Conservation (phyloP, 2,888 invertebrate genomes). For the Drosophila picticornis region DNA sequence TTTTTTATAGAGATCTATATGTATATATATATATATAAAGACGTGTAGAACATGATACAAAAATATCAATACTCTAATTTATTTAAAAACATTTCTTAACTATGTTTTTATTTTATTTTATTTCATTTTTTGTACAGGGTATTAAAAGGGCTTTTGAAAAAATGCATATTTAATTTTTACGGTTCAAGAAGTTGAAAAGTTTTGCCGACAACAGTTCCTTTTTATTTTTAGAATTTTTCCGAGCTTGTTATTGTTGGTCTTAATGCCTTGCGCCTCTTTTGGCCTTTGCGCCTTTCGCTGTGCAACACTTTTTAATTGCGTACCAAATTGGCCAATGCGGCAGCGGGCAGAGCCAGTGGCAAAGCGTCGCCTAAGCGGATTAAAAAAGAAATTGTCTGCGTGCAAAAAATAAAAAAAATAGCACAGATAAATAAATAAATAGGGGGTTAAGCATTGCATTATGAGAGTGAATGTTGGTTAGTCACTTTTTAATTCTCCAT, state of each 20-base stretch:
- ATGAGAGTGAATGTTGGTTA: slow-evolving; percentile 38
- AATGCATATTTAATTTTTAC: slow-evolving; percentile 36
- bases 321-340: slow-evolving; percentile 46
- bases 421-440: slow-evolving; percentile 63
- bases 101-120: not conserved
- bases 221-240: slow-evolving; percentile 3
- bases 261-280: slow-evolving; percentile 22
- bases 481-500: slow-evolving; percentile 20
- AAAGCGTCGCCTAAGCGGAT: slow-evolving; percentile 62
- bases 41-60: not conserved
- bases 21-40: not conserved
- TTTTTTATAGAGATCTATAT: not conserved
- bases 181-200: slow-evolving; percentile 27
- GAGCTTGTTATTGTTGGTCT: slow-evolving; percentile 24
- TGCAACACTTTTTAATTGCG: slow-evolving; percentile 70
- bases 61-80: not conserved
- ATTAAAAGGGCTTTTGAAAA: slow-evolving; percentile 22
- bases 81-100: not conserved
- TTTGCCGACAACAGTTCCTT: slow-evolving; percentile 10
- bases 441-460: slow-evolving; percentile 49
- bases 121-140: not conserved
- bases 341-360: slow-evolving; percentile 4
- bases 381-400: slow-evolving; percentile 50
- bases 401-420: slow-evolving; percentile 8
- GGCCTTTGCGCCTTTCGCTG: slow-evolving; percentile 37